Conservation (phyloP, 92 coral and sea anemone genomes). For the Zoanthus sociatus region DNA sequence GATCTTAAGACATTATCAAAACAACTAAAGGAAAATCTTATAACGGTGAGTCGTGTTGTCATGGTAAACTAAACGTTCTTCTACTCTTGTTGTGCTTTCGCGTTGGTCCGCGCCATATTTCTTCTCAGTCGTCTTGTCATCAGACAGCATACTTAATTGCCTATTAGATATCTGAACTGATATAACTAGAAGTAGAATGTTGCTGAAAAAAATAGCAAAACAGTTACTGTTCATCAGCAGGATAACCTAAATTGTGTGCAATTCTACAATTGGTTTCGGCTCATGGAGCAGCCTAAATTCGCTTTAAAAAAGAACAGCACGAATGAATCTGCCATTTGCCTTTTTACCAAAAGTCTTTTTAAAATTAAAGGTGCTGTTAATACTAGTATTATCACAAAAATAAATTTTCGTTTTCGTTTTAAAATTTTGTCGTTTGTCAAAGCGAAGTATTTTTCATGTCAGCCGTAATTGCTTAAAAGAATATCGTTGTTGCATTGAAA, state of each 20-base stretch:
- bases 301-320: too few species aligned
- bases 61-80: neutral
- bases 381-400: neutral
- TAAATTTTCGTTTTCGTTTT: neutral
- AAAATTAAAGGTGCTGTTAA: neutral
- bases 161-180: too few species aligned
- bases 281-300: too few species aligned
- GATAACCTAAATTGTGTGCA: too few species aligned
- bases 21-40: constrained; percentile 57
- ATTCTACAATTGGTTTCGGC: too few species aligned
- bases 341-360: too few species aligned
- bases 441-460: neutral
- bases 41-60: constrained; percentile 52
- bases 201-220: too few species aligned
- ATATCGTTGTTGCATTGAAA: neutral
- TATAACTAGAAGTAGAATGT: too few species aligned
- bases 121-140: too few species aligned
- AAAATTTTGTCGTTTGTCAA: neutral
- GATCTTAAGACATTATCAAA: constrained; percentile 68
- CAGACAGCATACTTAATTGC: too few species aligned
- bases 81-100: neutral
- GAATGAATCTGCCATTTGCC: too few species aligned
- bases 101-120: neutral
- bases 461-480: neutral
- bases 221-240: too few species aligned